Percentiles rank a stretch among this genome's conserved stretches.
These are phyloP conservation scores for Podotricha telesiphe DNA, from an alignment of 2,888 invertebrate species.

Conservation along the genomic window DNA sequence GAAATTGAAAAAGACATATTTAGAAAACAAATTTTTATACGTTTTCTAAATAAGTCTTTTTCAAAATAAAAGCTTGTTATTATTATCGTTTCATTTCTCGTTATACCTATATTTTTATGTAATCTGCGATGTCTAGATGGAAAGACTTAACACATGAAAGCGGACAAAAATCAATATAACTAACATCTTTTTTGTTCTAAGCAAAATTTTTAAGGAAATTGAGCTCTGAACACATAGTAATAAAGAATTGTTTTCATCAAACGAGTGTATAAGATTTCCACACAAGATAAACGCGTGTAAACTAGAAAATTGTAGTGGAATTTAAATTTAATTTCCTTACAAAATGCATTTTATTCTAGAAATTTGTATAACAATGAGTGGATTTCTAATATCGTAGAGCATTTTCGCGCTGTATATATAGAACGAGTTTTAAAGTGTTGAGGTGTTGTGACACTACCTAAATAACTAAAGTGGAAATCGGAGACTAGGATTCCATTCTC, in stretches of 20 bases:
- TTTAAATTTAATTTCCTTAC: neutral
- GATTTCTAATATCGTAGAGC: neutral
- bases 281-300: neutral
- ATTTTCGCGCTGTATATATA: no score
- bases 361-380: neutral
- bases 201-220: neutral
- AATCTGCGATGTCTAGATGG: neutral
- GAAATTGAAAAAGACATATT: no score
- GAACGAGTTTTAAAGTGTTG: no score
- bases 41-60: no score
- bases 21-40: no score
- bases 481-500: no score
- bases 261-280: neutral
- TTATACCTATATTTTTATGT: no score
- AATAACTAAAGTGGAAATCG: no score
- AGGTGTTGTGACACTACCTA: no score
- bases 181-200: neutral
- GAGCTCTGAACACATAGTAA: neutral
- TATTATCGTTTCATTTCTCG: no score
- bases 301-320: neutral
- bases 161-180: conserved; percentile 8
- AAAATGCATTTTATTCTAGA: neutral
- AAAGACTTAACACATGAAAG: neutral
- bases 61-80: no score
- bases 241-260: neutral